Conservation (phyloP, 37 sponge, comb jelly and placozoan genomes). For the Corticium candelabrum region DNA sequence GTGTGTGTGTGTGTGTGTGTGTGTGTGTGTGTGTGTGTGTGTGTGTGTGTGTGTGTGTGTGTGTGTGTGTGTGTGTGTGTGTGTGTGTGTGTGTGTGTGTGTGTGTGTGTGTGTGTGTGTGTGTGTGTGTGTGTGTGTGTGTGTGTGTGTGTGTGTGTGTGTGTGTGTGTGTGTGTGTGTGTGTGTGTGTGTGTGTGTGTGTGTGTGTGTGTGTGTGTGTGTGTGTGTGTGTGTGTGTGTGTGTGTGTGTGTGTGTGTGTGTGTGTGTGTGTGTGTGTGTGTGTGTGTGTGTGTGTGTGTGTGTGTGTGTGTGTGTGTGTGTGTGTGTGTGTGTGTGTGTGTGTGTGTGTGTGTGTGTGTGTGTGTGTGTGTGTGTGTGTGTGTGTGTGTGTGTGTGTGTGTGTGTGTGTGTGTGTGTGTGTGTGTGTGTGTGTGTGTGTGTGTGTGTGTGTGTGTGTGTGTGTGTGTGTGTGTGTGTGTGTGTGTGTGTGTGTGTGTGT, state of each 20-base stretch:
- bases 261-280: slow-evolving; percentile 12
- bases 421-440: no score
- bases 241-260: background rate
- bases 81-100: slow-evolving; percentile 14
- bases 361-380: slow-evolving; percentile 1
- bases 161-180: background rate
- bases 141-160: background rate
- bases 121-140: slow-evolving; percentile 37
- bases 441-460: no score
- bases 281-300: slow-evolving; percentile 29
- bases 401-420: no score
- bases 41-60: slow-evolving; percentile 13
- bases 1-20: background rate
- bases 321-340: slow-evolving; percentile 28
- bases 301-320: slow-evolving; percentile 34
- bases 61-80: background rate
- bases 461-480: no score
- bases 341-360: slow-evolving; percentile 21
- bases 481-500: no score
- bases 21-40: slow-evolving; percentile 15
- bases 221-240: slow-evolving; percentile 13
- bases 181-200: background rate
- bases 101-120: slow-evolving; percentile 29
- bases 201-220: slow-evolving; percentile 16
- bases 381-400: no score